Evolutionary conservation across 2,113 vertebrate species (phyloP), one percentile per base, ranked within the genome.

Genomic region (Passer montanus): DNA sequence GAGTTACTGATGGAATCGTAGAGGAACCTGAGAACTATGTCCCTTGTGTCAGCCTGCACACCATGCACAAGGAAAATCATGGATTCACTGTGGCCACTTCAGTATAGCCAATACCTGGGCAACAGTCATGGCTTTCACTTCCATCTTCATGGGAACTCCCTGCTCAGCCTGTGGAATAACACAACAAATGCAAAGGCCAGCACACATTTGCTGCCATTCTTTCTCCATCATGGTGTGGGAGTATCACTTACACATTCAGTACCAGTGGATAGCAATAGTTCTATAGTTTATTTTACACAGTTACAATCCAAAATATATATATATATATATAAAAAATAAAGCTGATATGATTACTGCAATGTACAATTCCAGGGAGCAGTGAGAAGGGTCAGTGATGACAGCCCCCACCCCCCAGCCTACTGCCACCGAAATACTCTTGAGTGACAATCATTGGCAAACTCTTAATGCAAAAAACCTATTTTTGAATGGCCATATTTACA

Each of bases 221-320:
- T 41, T 21, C 47, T 79, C 23, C 43, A 70, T 64, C 5, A 22
- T 0, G 0, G 7, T 11, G 13, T 24, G 22, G 31, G 18, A 81
- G 11, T 5, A 39, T 3, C 23, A 35, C 41, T 44, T 39, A 44
- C 39, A 47, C 19, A 26, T 53, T n/a, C 67, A 46, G 26, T 27
- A 78, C 49, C 26, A 24, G 28, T 3, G 3, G 15, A 35, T 20
- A 84, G 19, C 41, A 85, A 44, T 24, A 37, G 15, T 60, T 69
- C 39, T 13, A 15, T 37, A 28, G 43, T 93, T 95, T 96, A 95
- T 94, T 95, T 93, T 93, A 94, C 66, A 95, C 70, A 33, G n/a
- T 85, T 85, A 83, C 67, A 72, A 73, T 79, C 31, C 62, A 84
- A 94, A 81, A 89, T n/a, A 92, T 70, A 87, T 67, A 82, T 47